Evolutionary conservation across 2,113 vertebrate species (phyloP), one percentile per base, ranked within the genome.

Genomic region (Conger conger): DNA sequence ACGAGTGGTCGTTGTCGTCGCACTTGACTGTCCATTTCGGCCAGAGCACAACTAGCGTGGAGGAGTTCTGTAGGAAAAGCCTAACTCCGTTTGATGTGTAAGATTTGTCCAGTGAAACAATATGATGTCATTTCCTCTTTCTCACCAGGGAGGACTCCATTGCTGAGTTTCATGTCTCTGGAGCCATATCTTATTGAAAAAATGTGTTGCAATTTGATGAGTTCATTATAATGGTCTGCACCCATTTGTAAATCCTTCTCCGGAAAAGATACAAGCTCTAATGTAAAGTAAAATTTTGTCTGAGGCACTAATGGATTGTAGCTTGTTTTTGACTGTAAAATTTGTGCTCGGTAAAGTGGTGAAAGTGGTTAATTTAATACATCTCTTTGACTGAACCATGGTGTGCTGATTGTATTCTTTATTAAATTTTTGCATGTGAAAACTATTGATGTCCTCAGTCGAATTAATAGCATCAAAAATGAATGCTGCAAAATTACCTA

Each of bases 301-400:
- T 79, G 83, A 87, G 76, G 88, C 89, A 89, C 89, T 86, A 82
- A 83, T 42, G 35, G 86, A 80, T 35, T 27, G 38, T 86, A 73
- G 76, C 77, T 83, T 89, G 82, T 87, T 85, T 79, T 82, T 89
- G 87, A 89, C 27, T n/a, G 81, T 88, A 63, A 89, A 87, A 85
- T 83, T 63, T 90, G 84, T 92, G 89, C 84, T 90, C 86, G 83
- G 91, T 83, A 83, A 90, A 86, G 86, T 87, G 33, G 84, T 89
- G 57, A 50, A 90, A 83, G 80, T 88, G 42, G 63, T 53, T 82
- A 92, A 91, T 93, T 82, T 82, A 86, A 93, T 93, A 93, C 79
- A 87, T 73, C 78, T 88, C 33, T 88, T 30, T 87, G 87, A 87
- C 87, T 86, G 85, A 82, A 86, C 63, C 68, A 77, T 83, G 81